Evolutionary conservation across 2,113 vertebrate genomes (phyloP).

Genomic region (Mus pahari): DNA sequence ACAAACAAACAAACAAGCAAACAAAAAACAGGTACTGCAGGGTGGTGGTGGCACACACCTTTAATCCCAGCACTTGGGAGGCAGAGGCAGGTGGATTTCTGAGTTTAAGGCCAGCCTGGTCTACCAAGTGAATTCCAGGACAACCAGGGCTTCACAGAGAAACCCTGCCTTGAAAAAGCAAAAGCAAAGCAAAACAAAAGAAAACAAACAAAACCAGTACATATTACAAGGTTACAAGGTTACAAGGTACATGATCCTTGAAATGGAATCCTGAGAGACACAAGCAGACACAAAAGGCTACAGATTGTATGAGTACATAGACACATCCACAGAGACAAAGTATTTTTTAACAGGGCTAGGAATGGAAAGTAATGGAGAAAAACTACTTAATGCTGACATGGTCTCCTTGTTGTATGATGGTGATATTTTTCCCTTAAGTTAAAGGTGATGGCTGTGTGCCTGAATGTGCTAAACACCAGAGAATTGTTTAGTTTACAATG

Average conservation of each 20-base stretch:
- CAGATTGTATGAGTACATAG: neutral
- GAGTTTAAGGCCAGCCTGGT: no score
- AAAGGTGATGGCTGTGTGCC: neutral
- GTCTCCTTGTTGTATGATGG: neutral
- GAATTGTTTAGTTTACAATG: neutral
- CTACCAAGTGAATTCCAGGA: no score
- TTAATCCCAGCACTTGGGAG: no score
- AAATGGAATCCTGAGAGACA: neutral
- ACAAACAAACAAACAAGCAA: no score
- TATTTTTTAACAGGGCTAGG: neutral
- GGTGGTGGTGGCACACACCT: no score
- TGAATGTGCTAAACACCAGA: neutral
- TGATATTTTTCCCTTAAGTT: neutral
- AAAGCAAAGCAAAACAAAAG: no score
- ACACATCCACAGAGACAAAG: neutral
- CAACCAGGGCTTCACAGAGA: no score
- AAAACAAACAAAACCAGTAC: neutral
- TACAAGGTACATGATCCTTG: neutral
- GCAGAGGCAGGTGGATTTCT: no score
- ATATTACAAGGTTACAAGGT: neutral
- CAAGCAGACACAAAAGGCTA: neutral
- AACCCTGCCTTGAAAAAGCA: no score
- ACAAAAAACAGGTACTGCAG: no score
- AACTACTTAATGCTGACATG: neutral
- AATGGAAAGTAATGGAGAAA: neutral